Base-by-base conservation (phyloP, 2,113 vertebrate species). In the Capra hircus region DNA sequence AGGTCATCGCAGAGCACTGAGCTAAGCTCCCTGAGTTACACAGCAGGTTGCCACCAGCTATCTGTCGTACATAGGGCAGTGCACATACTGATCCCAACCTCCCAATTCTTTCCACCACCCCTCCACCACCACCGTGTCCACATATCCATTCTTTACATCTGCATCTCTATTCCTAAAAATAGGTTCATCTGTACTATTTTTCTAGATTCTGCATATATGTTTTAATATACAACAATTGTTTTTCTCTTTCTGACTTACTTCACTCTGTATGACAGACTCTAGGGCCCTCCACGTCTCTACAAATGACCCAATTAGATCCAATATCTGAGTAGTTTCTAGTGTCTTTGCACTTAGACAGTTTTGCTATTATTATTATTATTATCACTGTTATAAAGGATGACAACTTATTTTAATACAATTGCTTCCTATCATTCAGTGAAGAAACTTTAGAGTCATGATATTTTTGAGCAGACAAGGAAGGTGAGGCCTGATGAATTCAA, bases 391-490 rank as follows among this genome's bases (percentile, higher is more conserved):
- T 74, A 71, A 92, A 74, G 88, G 30, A 83, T 59, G 21, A 21
- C 45, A 92, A 93, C 25, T 90, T 87, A 82, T 91, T 96, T 94
- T 45, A 95, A 84, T 43, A 40, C 13, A 27, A 33, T 59, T 96
- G 45, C n/a, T 97, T 96, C 16, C 25, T 94, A 48, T 12, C 30
- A 48, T 81, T 85, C 57, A 89, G 21, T 64, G 23, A 67, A 59
- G 55, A 81, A 94, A 23, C 4, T 62, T 45, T 57, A 9, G 53
- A 86, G 48, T 80, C 67, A 33, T 2, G 64, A 88, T 59, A 33
- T 30, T 88, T 91, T 59, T 80, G 62, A 81, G 80, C 55, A 85
- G 94, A 93, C 21, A 25, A 77, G 36, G 12, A 95, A 93, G 74
- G 16, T 94, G 52, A 97, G 62, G 27, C 2, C 55, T 87, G 83